Base-by-base conservation (phyloP, 2,113 vertebrate genomes). In the Periophthalmus modestus region DNA sequence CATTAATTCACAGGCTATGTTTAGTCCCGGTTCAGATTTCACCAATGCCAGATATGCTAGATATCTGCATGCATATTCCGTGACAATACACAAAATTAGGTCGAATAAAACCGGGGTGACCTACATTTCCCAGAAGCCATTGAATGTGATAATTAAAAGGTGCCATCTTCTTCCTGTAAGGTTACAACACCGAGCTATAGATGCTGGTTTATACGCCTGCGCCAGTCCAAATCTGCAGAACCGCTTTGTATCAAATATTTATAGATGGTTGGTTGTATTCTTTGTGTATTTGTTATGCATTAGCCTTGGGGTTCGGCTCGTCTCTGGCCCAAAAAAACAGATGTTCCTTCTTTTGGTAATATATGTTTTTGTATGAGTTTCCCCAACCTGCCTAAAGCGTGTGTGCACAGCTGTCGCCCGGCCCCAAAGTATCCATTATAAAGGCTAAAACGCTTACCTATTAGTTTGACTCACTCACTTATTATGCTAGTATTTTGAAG, bases 1-100 rank as follows among this genome's bases (percentile, higher is more conserved):
- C 66, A 85, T 87, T 82, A 82, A 89, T 89, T 89, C 86, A 77
- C 77, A 66, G 79, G 83, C 86, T 89, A 89, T 89, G 83, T 91
- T 89, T 88, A 90, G 87, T 79, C 72, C 63, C 69, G 77, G 70
- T 66, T 83, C 69, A 47, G 77, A 68, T 84, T 66, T 46, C 85
- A 36, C 59, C 57, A 52, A 80, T 71, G 54, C 36, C 80, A 55
- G 52, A 59, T 59, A 13, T 16, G 57, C 14, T 59, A 10, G 52
- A n/a, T 28, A 71, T 69, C 9, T 16, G 23, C 54, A 76, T 87
- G 75, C 74, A 89, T 83, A 87, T 86, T 87, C 67, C 85, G 54
- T 15, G 28, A 43, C 81, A 57, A 23, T 39, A 58, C 74, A 33
- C 24, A 15, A 10, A 48, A 66, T 63, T 65, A 43, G 34, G 62